phyloP scores from a whole-genome alignment of 2,797 vertebrate genomes.

The Siniperca undulata region DNA sequence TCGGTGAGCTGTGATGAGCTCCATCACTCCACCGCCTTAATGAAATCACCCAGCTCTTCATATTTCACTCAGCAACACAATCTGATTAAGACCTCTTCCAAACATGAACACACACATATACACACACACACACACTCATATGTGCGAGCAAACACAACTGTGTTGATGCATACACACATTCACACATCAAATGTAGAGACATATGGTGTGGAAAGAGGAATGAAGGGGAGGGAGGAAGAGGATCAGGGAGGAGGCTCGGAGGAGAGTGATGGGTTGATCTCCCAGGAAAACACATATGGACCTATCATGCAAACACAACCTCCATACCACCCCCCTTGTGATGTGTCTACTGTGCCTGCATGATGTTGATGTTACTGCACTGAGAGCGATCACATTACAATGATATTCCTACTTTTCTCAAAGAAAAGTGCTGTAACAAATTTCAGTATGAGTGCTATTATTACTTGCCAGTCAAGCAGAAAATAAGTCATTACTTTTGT shows the following conservation, averaged over 20 bases:
- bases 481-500: conserved; percentile 36
- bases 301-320: conserved; percentile 32
- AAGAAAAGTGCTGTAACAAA: background rate
- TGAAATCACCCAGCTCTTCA: conserved; percentile 75
- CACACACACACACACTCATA: conserved; percentile 15
- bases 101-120: conserved; percentile 23
- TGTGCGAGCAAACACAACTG: conserved; percentile 30
- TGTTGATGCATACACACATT: conserved; percentile 25
- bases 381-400: background rate
- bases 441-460: background rate
- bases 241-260: background rate
- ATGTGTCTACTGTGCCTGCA: background rate
- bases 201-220: conserved; percentile 61
- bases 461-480: conserved; percentile 40
- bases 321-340: background rate
- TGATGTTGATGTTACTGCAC: background rate
- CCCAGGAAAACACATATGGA: conserved; percentile 49
- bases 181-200: conserved; percentile 60
- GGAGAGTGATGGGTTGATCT: conserved; percentile 41
- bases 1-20: conserved; percentile 64
- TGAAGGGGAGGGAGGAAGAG: conserved; percentile 37
- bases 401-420: background rate
- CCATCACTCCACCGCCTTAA: conserved; percentile 71
- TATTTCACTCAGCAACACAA: conserved; percentile 75
- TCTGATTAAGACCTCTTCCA: conserved; percentile 68